A percentile compares a stretch with the other conserved stretches of the same genome.
phyloP scores from a whole-genome alignment of 2,797 vertebrate species.

The Apogon talboti region DNA sequence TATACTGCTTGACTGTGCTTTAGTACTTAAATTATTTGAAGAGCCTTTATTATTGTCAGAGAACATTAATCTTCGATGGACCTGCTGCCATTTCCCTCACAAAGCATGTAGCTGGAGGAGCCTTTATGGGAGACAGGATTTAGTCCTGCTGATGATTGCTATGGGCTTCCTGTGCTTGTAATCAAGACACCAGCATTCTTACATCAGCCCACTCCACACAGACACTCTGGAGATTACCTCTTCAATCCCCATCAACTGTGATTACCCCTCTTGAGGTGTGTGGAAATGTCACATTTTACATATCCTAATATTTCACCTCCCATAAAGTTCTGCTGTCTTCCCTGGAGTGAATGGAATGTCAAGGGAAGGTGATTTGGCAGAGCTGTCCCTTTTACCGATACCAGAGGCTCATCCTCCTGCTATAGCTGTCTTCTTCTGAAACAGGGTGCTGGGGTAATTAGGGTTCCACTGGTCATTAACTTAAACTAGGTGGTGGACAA shows the following conservation, averaged over 20 bases:
- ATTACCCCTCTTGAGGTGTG: conserved; percentile 77
- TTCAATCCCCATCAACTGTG: conserved; percentile 80
- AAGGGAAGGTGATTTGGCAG: conserved; percentile 51
- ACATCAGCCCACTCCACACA: conserved; percentile 59
- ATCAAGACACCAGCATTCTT: conserved; percentile 71
- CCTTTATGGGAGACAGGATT: conserved; percentile 44
- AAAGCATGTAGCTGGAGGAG: conserved; percentile 51
- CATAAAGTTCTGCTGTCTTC: conserved; percentile 60
- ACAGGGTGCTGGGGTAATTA: conserved; percentile 70
- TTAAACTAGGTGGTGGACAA: conserved; percentile 63
- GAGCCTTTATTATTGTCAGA: conserved; percentile 61
- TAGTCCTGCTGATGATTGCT: conserved; percentile 49
- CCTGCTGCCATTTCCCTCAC: conserved; percentile 42
- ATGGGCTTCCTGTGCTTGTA: conserved; percentile 61
- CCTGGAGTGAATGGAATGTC: conserved; percentile 67
- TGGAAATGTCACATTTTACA: conserved; percentile 87
- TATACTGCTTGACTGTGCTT: conserved; percentile 58
- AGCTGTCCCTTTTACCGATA: conserved; percentile 41
- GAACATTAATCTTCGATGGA: conserved; percentile 56
- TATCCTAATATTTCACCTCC: conserved; percentile 80
- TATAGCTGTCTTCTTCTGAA: conserved; percentile 49
- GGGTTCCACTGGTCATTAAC: conserved; percentile 70
- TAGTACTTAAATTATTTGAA: conserved; percentile 67
- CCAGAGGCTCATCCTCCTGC: conserved; percentile 30
- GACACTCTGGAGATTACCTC: conserved; percentile 70